phyloP scores from a whole-genome alignment of 2,888 invertebrate species.

The Drosophila bunnanda region DNA sequence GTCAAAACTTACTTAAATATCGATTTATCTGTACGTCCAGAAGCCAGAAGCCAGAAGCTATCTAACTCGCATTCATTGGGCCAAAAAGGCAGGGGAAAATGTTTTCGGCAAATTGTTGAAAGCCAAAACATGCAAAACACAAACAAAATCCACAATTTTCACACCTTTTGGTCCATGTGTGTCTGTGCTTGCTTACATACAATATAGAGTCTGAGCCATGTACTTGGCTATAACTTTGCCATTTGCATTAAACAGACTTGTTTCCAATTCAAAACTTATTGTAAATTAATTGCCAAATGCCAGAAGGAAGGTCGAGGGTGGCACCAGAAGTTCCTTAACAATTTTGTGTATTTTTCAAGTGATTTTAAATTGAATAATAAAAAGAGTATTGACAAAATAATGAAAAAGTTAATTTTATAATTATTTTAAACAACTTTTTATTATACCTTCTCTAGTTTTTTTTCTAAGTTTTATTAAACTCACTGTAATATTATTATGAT shows the following conservation, averaged over 20 bases:
- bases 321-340: not conserved
- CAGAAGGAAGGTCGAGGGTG: conserved; percentile 12
- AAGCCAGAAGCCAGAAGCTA: conserved; percentile 32
- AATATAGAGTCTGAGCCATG: conserved; percentile 19
- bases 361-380: not conserved
- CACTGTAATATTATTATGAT: not conserved
- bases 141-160: conserved; percentile 64
- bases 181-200: conserved; percentile 22
- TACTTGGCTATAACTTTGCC: conserved; percentile 37
- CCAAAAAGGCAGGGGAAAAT: conserved; percentile 51
- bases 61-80: conserved; percentile 36
- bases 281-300: conserved; percentile 35
- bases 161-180: conserved; percentile 57
- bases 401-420: not conserved
- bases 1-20: conserved; percentile 73
- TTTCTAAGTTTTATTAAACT: not conserved
- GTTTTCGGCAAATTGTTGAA: conserved; percentile 72
- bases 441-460: not conserved
- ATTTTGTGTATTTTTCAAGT: not conserved
- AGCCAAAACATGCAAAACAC: conserved; percentile 58
- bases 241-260: conserved; percentile 32
- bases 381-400: not conserved
- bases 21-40: conserved; percentile 62
- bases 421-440: not conserved
- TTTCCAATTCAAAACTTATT: conserved; percentile 30